Evolutionary conservation across 2,888 invertebrate genomes (phyloP).

Genomic region (Caenorhabditis sulstoni): DNA sequence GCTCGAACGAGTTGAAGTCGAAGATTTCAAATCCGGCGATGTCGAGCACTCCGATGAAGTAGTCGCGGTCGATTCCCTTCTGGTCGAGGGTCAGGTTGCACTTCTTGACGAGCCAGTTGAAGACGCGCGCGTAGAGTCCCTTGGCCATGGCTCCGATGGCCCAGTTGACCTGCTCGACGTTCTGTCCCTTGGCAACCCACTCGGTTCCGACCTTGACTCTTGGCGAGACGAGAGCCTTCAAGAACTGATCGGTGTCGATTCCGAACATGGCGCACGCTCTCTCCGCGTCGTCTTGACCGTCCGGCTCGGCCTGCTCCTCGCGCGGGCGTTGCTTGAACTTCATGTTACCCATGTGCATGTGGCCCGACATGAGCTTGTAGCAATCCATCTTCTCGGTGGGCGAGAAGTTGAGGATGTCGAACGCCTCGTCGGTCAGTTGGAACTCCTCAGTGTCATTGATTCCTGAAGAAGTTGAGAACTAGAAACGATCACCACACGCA

Average conservation of each 20-base stretch:
- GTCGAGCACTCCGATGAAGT: slow-evolving; percentile 81
- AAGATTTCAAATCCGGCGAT: slow-evolving; percentile 84
- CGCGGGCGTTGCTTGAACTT: slow-evolving; percentile 99
- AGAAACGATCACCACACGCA: background rate
- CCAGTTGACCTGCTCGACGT: slow-evolving; percentile 82
- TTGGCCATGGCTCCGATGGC: slow-evolving; percentile 82
- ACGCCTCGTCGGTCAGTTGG: slow-evolving; percentile 86
- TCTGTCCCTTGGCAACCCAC: slow-evolving; percentile 83
- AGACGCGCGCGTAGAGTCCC: slow-evolving; percentile 82
- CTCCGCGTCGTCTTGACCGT: slow-evolving; percentile 84
- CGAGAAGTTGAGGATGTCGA: slow-evolving; percentile 98
- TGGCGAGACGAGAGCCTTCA: slow-evolving; percentile 82
- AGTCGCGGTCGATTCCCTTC: slow-evolving; percentile 78
- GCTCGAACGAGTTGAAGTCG: slow-evolving; percentile 83
- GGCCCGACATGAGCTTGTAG: slow-evolving; percentile 97
- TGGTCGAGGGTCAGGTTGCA: slow-evolving; percentile 93
- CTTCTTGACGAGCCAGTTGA: slow-evolving; percentile 94
- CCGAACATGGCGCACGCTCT: slow-evolving; percentile 75
- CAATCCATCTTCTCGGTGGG: slow-evolving; percentile 96
- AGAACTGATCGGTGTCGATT: slow-evolving; percentile 73
- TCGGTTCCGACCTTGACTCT: slow-evolving; percentile 83
- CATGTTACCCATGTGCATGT: slow-evolving; percentile 99
- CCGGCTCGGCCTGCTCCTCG: slow-evolving; percentile 97
- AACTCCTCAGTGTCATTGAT: slow-evolving; percentile 94
- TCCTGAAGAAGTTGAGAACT: slow-evolving; percentile 82